Conservation (phyloP, 1,140 invertebrate species). For the Papilio xuthus region DNA sequence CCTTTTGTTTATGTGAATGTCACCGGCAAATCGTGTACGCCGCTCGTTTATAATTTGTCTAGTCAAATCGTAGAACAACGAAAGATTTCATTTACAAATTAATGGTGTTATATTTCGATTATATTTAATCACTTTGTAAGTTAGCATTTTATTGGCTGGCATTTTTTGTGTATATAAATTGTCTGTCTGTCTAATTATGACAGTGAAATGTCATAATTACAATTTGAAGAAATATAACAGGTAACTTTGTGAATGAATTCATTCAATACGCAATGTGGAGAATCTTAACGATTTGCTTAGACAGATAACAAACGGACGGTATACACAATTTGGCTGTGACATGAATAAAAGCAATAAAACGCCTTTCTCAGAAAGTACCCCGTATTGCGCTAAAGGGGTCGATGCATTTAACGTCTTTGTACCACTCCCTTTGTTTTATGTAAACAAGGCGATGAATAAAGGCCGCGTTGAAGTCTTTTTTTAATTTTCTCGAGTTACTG, state of each 20-base stretch:
- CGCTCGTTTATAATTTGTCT: background rate
- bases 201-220: no score
- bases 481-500: slow-evolving; percentile 28
- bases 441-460: slow-evolving; percentile 27
- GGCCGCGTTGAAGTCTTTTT: slow-evolving; percentile 18
- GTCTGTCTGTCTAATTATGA: no score
- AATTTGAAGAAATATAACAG: no score
- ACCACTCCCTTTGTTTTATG: slow-evolving; percentile 35
- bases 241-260: no score
- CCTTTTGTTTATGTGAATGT: slow-evolving; percentile 30
- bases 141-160: no score
- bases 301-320: background rate
- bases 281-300: background rate
- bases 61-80: no score
- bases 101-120: no score
- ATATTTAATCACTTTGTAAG: no score
- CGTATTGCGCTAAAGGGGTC: slow-evolving; percentile 27
- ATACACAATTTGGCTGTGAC: background rate
- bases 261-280: no score
- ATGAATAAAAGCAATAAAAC: slow-evolving; percentile 33
- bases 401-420: slow-evolving; percentile 33
- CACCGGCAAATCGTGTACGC: background rate
- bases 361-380: slow-evolving; percentile 33
- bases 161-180: no score
- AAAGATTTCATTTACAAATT: no score